Base-by-base conservation (phyloP, 1,140 invertebrate genomes). In the Steinernema khuongi region DNA sequence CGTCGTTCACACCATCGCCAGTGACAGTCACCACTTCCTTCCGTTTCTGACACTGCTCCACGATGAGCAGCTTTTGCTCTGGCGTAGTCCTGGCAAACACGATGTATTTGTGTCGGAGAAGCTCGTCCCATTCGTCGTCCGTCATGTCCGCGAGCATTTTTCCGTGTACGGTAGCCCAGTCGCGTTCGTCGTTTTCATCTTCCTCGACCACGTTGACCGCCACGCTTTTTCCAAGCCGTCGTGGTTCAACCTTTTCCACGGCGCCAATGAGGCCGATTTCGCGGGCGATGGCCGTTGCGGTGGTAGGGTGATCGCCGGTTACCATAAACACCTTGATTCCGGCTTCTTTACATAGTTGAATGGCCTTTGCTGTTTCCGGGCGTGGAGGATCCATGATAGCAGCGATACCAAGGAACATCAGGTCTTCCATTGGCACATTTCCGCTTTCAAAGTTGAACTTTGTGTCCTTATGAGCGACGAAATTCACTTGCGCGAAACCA, bases 261-360 rank as follows among this genome's bases (percentile, higher is more conserved):
- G 1, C 1, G 1, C 31, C 41, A 14, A 97, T 86, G 79, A 98
- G 97, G 43, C 95, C 95, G 88, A 95, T 98, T 86, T 97, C 97
- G 71, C 91, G 89, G 18, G 95, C 94, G 83, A 98, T 98, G n/a
- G 75, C 30, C 7, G 75, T 71, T 14, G 75, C 75, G 28, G 75
- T 76, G 2, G 29, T 19, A 7, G 70, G 28, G 31, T 73, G 68
- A 33, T 73, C 70, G 4, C 70, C 70, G 22, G 96, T 98, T 29
- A 98, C 95, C 95, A 99, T 99, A 68, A 95, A 89, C 1, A 99
- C 96, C 17, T 94, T 96, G 79, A 98, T 97, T 79, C 96, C 96
- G 33, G 96, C 94, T 82, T 91, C 90, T 88, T 97, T 94, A 87
- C 96, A 98, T 86, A 92, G 93, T 73, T 89, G 89, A 77, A 99